These are phyloP conservation scores for Oreochromis niloticus DNA, from an alignment of 2,113 vertebrate genomes.

Conservation along the genomic window DNA sequence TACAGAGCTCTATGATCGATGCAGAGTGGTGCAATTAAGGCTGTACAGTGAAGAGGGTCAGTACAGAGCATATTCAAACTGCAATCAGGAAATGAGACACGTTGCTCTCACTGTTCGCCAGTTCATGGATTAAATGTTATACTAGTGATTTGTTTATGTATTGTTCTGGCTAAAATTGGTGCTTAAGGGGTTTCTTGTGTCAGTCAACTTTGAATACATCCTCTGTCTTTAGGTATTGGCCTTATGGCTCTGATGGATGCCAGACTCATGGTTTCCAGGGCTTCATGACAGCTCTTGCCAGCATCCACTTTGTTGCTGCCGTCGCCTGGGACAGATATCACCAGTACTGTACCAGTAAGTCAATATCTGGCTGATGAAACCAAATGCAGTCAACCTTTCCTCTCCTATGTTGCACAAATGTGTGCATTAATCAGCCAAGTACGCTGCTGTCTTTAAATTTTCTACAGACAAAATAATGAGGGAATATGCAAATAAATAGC, in stretches of 20 bases:
- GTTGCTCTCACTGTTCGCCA: background rate
- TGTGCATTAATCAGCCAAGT: background rate
- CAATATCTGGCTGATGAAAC: background rate
- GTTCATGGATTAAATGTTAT: background rate
- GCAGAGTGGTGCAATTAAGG: background rate
- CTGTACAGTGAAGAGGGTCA: background rate
- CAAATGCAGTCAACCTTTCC: background rate
- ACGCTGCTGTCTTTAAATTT: background rate
- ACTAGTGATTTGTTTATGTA: background rate
- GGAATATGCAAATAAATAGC: background rate
- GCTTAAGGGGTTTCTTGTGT: background rate
- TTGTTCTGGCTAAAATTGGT: background rate
- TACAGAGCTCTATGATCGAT: background rate
- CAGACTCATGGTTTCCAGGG: constrained; percentile 95
- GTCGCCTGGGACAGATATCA: constrained; percentile 93
- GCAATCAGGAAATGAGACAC: background rate
- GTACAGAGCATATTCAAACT: constrained; percentile 2
- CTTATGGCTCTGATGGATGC: constrained; percentile 87
- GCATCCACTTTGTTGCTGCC: constrained; percentile 85
- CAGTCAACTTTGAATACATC: background rate
- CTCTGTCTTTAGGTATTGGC: constrained; percentile 81
- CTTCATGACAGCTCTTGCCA: constrained; percentile 83
- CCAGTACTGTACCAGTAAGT: constrained; percentile 88
- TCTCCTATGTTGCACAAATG: background rate
- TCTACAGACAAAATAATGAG: background rate